A percentile compares a stretch with the other conserved stretches of the same genome.
Evolutionary conservation across 2,888 invertebrate species (phyloP).

Genomic region (Pollenia labialis): DNA sequence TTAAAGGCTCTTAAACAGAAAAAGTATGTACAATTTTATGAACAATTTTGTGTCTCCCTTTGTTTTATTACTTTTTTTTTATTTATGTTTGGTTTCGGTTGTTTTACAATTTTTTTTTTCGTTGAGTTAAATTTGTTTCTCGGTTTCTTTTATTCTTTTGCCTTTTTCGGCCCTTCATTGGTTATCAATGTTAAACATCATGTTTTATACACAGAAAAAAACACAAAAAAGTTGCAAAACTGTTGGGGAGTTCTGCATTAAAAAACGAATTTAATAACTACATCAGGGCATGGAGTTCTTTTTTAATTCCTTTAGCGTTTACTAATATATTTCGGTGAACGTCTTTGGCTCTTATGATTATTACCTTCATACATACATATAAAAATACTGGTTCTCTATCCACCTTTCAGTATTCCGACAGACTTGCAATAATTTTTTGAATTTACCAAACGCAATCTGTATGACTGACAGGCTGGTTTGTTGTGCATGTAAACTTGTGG

Average conservation of each 20-base stretch:
- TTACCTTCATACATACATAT: too few relatives aligned
- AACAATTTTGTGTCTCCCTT: background rate
- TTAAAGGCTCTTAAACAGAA: slow-evolving; percentile 83
- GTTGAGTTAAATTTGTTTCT: slow-evolving; percentile 43
- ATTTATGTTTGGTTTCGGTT: slow-evolving; percentile 6
- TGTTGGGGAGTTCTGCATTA: background rate
- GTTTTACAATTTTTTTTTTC: slow-evolving; percentile 15
- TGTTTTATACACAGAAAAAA: slow-evolving; percentile 15
- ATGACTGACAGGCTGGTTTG: too few relatives aligned
- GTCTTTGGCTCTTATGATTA: too few relatives aligned
- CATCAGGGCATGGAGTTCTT: too few relatives aligned
- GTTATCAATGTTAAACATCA: slow-evolving; percentile 58
- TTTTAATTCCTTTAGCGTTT: too few relatives aligned
- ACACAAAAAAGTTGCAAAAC: background rate
- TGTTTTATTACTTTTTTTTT: slow-evolving; percentile 1
- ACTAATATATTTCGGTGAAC: too few relatives aligned
- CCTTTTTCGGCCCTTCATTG: slow-evolving; percentile 20
- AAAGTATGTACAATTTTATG: slow-evolving; percentile 79
- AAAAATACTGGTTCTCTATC: too few relatives aligned
- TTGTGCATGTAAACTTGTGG: too few relatives aligned
- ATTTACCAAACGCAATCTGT: too few relatives aligned
- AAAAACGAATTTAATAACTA: background rate
- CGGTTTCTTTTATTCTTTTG: slow-evolving; percentile 19
- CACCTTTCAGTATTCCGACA: too few relatives aligned
- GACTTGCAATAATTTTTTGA: too few relatives aligned